Base-by-base conservation (phyloP, 2,113 vertebrate species). In the Nothobranchius furzeri region DNA sequence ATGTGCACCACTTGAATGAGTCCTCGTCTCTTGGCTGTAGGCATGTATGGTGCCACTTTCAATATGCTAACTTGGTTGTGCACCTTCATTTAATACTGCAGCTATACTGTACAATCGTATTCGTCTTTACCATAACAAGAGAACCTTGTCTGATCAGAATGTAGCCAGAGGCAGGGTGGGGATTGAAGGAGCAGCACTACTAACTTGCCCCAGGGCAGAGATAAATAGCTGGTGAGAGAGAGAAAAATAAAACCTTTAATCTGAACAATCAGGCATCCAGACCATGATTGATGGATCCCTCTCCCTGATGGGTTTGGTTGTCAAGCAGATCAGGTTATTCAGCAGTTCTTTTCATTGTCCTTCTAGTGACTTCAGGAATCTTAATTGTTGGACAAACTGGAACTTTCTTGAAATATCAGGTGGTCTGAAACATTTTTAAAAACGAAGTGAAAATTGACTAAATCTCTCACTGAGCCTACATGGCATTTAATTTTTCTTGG, bases 171-270 rank as follows among this genome's bases (percentile, higher is more conserved):
- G 49, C 48, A 42, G 35, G 51, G 25, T 40, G 66, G 35, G 70
- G 70, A 36, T 54, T 79, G 69, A 66, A 75, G 70, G 73, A 75
- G 77, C 74, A 63, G 43, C 64, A 52, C 78, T 83, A 76, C 82
- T 79, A 74, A 73, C 58, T 83, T 79, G 87, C 87, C 88, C 60
- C 48, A 20, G 79, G 88, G 82, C 77, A 81, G 35, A 85, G 70
- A 84, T 35, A 68, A 51, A 70, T 11, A 64, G 75, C 56, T 20
- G 24, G 35, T 30, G 43, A 65, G 56, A 73, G 57, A 54, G 70
- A 73, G 60, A 64, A 68, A 43, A 48, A 71, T 64, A 73, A 76
- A 81, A 48, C 60, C 83, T 91, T 92, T 89, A 85, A 91, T 91
- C 85, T 87, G 82, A 63, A 76, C 68, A 77, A 85, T 80, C 78